phyloP scores from a whole-genome alignment of 2,797 vertebrate species.

The Macroramphosus scolopax region DNA sequence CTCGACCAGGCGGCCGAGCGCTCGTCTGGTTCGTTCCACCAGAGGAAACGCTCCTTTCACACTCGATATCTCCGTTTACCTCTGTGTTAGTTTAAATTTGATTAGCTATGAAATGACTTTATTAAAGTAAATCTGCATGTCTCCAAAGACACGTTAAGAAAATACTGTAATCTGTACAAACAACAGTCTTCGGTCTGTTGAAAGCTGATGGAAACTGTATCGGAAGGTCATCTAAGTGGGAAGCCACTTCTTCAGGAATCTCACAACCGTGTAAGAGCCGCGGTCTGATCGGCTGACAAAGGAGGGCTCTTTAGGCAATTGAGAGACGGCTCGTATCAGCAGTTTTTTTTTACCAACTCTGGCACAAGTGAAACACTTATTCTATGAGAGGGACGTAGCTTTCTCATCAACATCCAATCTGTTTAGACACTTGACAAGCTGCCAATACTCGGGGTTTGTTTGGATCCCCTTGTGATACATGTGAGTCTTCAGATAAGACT shows the following conservation, averaged over 20 bases:
- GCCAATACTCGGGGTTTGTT: conserved; percentile 61
- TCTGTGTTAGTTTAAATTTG: too few relatives aligned
- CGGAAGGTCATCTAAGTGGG: conserved; percentile 31
- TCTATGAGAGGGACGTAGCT: conserved; percentile 60
- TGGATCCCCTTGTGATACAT: conserved; percentile 39
- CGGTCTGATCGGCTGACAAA: conserved; percentile 59
- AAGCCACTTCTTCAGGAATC: conserved; percentile 55
- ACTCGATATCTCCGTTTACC: too few relatives aligned
- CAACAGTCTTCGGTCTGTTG: conserved; percentile 6
- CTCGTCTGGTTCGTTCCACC: too few relatives aligned
- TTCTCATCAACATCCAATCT: conserved; percentile 70
- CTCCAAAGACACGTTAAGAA: too few relatives aligned
- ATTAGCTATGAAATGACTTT: too few relatives aligned
- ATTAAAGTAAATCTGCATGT: too few relatives aligned
- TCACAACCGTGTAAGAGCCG: conserved; percentile 41
- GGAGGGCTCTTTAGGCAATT: conserved; percentile 69
- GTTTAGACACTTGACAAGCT: conserved; percentile 63
- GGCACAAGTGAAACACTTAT: conserved; percentile 64
- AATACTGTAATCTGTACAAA: too few relatives aligned
- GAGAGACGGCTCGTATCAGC: conserved; percentile 71
- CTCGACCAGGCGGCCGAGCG: too few relatives aligned
- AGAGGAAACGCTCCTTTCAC: too few relatives aligned
- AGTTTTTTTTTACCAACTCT: conserved; percentile 66
- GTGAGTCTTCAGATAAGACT: conserved; percentile 41
- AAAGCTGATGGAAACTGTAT: conserved; percentile 38